Conservation (phyloP, 2,113 vertebrate genomes). For the Setophaga coronata region DNA sequence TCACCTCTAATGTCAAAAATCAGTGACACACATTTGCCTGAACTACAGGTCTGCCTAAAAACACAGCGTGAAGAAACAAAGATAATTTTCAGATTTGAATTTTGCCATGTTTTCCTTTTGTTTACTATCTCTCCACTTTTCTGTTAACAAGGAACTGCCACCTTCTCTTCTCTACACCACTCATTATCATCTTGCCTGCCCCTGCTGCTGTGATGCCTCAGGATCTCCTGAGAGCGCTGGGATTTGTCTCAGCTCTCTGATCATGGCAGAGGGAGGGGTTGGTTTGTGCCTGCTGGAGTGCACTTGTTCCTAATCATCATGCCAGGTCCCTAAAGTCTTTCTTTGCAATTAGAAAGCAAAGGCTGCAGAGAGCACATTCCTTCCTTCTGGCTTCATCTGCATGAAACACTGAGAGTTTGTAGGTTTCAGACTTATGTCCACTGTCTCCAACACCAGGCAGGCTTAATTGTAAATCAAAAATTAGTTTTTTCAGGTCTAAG, state of each 20-base stretch:
- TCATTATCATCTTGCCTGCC: background rate
- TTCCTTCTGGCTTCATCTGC: background rate
- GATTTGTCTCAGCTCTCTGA: conserved; percentile 17
- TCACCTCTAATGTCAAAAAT: background rate
- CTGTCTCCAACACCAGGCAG: background rate
- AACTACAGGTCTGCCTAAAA: background rate
- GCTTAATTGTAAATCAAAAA: background rate
- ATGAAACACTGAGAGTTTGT: background rate
- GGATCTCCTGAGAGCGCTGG: background rate
- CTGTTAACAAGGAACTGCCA: background rate
- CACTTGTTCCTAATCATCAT: background rate
- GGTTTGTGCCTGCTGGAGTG: background rate
- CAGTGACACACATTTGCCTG: fast-evolving
- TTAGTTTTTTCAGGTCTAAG: background rate
- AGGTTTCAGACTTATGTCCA: background rate
- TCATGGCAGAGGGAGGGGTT: background rate
- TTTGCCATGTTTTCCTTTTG: background rate
- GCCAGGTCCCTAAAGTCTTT: background rate
- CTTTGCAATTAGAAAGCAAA: background rate
- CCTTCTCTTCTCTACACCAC: background rate
- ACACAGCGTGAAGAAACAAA: background rate
- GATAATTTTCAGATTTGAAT: background rate
- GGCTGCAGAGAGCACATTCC: background rate
- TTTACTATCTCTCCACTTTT: background rate
- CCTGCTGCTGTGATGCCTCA: background rate